phyloP scores from a whole-genome alignment of 2,113 vertebrate species.

The Coptodon bakossiorum region DNA sequence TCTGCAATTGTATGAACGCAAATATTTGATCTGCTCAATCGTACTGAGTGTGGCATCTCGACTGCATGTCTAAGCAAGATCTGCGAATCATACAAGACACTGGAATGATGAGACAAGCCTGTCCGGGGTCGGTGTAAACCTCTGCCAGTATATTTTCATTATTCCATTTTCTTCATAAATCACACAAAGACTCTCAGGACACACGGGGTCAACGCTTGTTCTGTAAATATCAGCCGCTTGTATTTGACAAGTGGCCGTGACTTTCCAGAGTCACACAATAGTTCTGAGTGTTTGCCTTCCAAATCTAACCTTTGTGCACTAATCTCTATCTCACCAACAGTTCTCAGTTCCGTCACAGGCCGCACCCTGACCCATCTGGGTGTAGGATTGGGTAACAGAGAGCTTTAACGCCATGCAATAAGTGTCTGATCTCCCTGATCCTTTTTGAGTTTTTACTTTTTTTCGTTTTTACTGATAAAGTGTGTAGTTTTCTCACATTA shows the following conservation, averaged over 20 bases:
- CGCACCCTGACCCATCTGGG: constrained; percentile 63
- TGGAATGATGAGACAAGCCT: constrained; percentile 51
- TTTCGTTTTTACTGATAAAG: constrained; percentile 1
- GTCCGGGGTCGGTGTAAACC: constrained; percentile 25
- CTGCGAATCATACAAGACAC: constrained; percentile 33
- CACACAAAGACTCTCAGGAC: constrained; percentile 51
- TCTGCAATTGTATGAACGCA: background rate
- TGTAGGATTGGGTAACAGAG: constrained; percentile 53
- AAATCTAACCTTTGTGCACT: constrained; percentile 67
- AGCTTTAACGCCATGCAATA: constrained; percentile 54
- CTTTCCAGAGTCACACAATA: constrained; percentile 62
- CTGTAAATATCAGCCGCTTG: constrained; percentile 56
- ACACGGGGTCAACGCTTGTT: constrained; percentile 50
- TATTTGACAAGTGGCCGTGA: constrained; percentile 67
- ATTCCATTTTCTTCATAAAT: constrained; percentile 52
- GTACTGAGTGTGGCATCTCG: background rate
- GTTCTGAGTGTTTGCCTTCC: constrained; percentile 61
- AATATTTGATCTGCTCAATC: constrained; percentile 28
- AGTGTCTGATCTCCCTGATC: constrained; percentile 38
- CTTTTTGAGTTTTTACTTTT: background rate
- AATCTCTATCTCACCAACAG: constrained; percentile 60
- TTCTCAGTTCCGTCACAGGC: constrained; percentile 55
- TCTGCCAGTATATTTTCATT: constrained; percentile 37
- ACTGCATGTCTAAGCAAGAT: constrained; percentile 38
- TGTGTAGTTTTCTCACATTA: constrained; percentile 65